Percentiles rank a stretch among this genome's conserved stretches.
Conservation (phyloP, 2,797 vertebrate species). For the Carcharodon carcharias region DNA sequence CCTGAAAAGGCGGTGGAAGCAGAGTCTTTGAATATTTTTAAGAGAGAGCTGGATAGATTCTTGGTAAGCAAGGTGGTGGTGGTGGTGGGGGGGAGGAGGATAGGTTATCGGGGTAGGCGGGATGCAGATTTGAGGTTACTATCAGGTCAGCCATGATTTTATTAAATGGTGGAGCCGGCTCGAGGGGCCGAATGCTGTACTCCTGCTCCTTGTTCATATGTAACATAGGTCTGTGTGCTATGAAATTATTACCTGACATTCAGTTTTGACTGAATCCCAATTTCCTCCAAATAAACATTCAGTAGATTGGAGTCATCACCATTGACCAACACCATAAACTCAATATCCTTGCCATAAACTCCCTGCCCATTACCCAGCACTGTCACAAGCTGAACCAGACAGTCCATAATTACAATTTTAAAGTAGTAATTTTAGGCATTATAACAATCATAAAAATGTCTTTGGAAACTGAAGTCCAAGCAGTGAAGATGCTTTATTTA, state of each 20-base stretch:
- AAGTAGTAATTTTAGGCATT: not conserved
- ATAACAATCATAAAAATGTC: not conserved
- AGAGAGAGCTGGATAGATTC: no score
- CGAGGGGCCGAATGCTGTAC: no score
- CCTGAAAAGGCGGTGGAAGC: no score
- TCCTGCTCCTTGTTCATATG: not conserved
- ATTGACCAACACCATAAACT: not conserved
- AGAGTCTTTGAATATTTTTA: no score
- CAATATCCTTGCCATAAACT: not conserved
- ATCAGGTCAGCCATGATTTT: no score
- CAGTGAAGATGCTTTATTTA: not conserved
- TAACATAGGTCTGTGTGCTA: not conserved
- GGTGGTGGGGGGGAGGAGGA: no score
- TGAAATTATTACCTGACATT: not conserved
- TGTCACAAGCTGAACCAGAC: not conserved
- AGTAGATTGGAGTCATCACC: not conserved
- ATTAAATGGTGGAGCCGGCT: no score
- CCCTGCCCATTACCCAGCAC: not conserved
- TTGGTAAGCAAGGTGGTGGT: no score
- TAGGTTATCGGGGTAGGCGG: no score
- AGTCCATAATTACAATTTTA: not conserved
- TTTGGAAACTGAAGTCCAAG: not conserved
- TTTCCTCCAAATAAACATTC: not conserved
- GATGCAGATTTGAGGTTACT: no score
- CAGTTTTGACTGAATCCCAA: not conserved